Evolutionary conservation across 1,140 invertebrate genomes (phyloP), one percentile per base, ranked within the genome.

Genomic region (Campoletis sonorensis): DNA sequence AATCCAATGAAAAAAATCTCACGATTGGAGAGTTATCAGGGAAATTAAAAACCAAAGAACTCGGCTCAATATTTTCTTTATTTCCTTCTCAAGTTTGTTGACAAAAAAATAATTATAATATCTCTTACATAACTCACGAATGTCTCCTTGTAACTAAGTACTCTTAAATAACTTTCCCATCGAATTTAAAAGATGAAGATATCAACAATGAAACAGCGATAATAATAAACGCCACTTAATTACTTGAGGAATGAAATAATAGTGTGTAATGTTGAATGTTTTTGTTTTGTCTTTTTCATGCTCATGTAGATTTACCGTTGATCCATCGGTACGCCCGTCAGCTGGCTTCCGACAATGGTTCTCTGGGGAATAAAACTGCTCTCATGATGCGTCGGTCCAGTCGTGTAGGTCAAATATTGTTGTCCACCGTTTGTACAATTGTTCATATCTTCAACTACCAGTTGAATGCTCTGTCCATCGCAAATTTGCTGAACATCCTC

Each of bases 391-490:
- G 54, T 15, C 23, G 88, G 72, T 75, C 87, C 67, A 75, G 87
- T 64, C 18, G 90, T 81, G 78, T 89, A 92, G 83, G 90, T 85
- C 70, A 91, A 78, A 80, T 88, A 79, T 82, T 87, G 90, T 78
- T 87, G 79, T 81, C 86, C 83, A 67, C 87, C 85, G 80, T 87
- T 87, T 80, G 86, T 84, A 81, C 88, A 87, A 82, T 90, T 90
- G 87, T 89, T 88, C 79, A 90, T 79, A 26, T 90, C 89, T 75
- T 90, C 89, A 81, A 91, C 85, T 72, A 90, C 83, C 77, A 92
- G 85, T 84, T 91, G 90, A 84, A 90, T 85, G 61, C 85, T 89
- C 82, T 90, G 89, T 79, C 90, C 90, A 13, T 91, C 90, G 79
- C 87, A 91, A 80, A 88, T 83, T 85, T 88, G 88, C 67, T 89